Conservation (phyloP, 2,113 vertebrate species). For the Capricornis sumatraensis region DNA sequence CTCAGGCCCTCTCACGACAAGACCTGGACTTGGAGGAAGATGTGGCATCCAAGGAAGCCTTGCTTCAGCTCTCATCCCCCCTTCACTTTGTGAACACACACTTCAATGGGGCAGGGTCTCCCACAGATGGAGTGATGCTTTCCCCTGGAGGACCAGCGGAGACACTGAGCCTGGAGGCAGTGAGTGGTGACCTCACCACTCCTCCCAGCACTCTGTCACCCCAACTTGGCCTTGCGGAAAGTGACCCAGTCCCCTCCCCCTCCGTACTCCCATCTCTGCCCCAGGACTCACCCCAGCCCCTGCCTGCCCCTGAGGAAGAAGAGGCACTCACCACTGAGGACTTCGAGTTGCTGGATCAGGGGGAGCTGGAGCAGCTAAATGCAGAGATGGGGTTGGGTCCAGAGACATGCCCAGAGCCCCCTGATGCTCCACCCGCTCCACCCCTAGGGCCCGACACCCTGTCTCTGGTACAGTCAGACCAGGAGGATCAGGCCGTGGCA, state of each 20-base stretch:
- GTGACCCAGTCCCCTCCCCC: conserved; percentile 76
- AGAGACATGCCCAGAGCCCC: conserved; percentile 68
- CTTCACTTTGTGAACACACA: conserved; percentile 99
- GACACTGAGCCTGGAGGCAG: conserved; percentile 89
- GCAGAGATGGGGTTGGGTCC: conserved; percentile 84
- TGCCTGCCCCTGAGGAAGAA: conserved; percentile 66
- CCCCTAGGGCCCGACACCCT: conserved; percentile 16
- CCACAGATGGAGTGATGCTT: conserved; percentile 41
- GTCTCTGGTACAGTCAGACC: conserved; percentile 62
- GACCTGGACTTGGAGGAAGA: conserved; percentile 76
- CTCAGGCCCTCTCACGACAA: conserved; percentile 71
- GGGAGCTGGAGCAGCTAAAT: conserved; percentile 93
- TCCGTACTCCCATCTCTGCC: conserved; percentile 79
- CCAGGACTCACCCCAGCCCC: conserved; percentile 72
- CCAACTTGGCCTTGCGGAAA: conserved; percentile 84
- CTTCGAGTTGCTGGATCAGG: conserved; percentile 99
- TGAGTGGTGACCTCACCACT: conserved; percentile 88
- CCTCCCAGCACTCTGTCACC: conserved; percentile 91
- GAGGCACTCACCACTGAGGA: conserved; percentile 91
- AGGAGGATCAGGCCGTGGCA: conserved; percentile 40
- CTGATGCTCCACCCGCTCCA: conserved; percentile 26
- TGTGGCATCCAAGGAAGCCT: conserved; percentile 75
- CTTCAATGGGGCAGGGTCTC: conserved; percentile 90
- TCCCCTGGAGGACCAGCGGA: conserved; percentile 81
- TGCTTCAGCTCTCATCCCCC: conserved; percentile 91